phyloP scores from a whole-genome alignment of 2,888 invertebrate species.

The Esperia sulphurella region DNA sequence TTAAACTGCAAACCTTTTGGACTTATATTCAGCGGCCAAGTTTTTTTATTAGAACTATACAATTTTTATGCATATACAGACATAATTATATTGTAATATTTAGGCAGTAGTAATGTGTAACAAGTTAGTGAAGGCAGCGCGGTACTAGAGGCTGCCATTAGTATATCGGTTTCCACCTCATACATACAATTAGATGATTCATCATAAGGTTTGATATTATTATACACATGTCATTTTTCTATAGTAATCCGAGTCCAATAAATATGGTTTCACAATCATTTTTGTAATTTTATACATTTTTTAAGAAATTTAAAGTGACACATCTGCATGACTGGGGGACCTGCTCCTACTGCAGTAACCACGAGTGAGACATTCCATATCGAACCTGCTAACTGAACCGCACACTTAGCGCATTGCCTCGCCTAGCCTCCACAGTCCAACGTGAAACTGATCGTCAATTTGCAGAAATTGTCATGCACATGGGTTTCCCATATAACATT shows the following conservation, averaged over 20 bases:
- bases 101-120: conserved; percentile 68
- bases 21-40: conserved; percentile 62
- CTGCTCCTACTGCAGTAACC: conserved; percentile 54
- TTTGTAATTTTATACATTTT: conserved; percentile 79
- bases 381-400: conserved; percentile 42
- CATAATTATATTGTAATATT: conserved; percentile 60
- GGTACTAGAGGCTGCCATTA: conserved; percentile 41
- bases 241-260: conserved; percentile 52
- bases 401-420: neutral
- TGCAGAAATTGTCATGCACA: neutral
- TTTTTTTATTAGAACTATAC: conserved; percentile 68
- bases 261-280: conserved; percentile 65
- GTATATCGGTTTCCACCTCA: conserved; percentile 57
- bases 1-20: conserved; percentile 15
- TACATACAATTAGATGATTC: conserved; percentile 47
- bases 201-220: conserved; percentile 67
- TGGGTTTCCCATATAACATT: no score
- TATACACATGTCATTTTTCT: conserved; percentile 63
- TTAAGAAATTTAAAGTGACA: conserved; percentile 69
- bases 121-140: conserved; percentile 49
- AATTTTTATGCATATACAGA: conserved; percentile 74
- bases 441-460: neutral
- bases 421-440: neutral
- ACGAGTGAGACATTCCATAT: conserved; percentile 78
- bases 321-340: conserved; percentile 57